Conservation (phyloP, 2,888 invertebrate species). For the Kryphioiulus occultus region DNA sequence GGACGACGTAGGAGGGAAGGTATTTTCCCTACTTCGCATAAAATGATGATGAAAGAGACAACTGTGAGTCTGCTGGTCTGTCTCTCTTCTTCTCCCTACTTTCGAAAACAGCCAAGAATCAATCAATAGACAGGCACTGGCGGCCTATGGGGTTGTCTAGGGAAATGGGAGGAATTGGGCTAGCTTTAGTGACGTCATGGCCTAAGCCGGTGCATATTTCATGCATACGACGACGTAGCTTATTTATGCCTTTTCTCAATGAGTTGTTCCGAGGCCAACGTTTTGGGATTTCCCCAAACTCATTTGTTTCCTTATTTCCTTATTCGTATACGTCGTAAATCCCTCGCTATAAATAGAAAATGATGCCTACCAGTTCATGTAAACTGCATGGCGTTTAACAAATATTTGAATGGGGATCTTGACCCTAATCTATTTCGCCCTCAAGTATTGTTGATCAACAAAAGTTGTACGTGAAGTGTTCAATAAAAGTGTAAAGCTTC, state of each 20-base stretch:
- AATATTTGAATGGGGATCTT: no score
- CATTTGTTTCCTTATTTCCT: neutral
- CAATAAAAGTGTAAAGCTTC: no score
- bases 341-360: neutral
- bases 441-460: no score
- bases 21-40: slow-evolving; percentile 17
- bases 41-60: slow-evolving; percentile 23
- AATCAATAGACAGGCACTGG: neutral
- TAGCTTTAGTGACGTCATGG: neutral
- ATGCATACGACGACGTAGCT: neutral
- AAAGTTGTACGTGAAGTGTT: no score
- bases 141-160: neutral
- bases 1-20: neutral
- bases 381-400: no score
- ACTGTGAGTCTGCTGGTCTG: slow-evolving; percentile 17
- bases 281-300: neutral
- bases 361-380: no score
- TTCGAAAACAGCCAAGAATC: slow-evolving; percentile 9
- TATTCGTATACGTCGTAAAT: neutral
- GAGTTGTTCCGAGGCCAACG: neutral
- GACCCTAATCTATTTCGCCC: no score
- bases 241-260: slow-evolving; percentile 23
- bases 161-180: neutral
- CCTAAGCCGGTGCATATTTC: neutral
- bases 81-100: neutral